Conservation (phyloP, 2,888 invertebrate genomes). For the Brachypalpus laphriformis region DNA sequence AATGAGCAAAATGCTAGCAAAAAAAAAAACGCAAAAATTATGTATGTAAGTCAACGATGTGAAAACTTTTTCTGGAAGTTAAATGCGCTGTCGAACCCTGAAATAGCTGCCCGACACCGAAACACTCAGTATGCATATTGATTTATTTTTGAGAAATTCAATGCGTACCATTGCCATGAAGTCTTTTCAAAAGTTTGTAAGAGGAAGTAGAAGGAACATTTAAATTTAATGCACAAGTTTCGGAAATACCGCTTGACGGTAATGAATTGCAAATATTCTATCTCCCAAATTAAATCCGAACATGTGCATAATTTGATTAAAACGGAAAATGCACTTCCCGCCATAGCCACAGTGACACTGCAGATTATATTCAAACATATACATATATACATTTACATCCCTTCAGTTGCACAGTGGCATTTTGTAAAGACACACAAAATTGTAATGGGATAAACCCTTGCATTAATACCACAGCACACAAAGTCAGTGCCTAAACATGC, state of each 20-base stretch:
- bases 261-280: slow-evolving; percentile 56
- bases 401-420: slow-evolving; percentile 18
- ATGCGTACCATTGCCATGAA: too few species aligned
- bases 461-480: slow-evolving; percentile 47
- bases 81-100: too few species aligned
- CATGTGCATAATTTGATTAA: slow-evolving; percentile 54
- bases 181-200: neutral
- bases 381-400: neutral
- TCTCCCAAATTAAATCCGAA: slow-evolving; percentile 26
- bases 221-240: neutral
- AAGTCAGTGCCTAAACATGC: slow-evolving; percentile 56
- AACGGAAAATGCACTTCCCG: slow-evolving; percentile 41
- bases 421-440: slow-evolving; percentile 47
- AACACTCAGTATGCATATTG: too few species aligned
- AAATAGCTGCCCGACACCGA: too few species aligned
- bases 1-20: too few species aligned
- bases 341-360: slow-evolving; percentile 18
- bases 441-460: slow-evolving; percentile 54
- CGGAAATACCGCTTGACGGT: slow-evolving; percentile 29
- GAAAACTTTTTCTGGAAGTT: too few species aligned
- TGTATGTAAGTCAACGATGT: too few species aligned
- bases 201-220: neutral
- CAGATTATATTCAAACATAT: slow-evolving; percentile 8
- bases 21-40: too few species aligned
- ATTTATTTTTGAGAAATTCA: too few species aligned